These are phyloP conservation scores for Phyllostomus hastatus DNA, from an alignment of 2,113 vertebrate genomes.

Conservation along the genomic window DNA sequence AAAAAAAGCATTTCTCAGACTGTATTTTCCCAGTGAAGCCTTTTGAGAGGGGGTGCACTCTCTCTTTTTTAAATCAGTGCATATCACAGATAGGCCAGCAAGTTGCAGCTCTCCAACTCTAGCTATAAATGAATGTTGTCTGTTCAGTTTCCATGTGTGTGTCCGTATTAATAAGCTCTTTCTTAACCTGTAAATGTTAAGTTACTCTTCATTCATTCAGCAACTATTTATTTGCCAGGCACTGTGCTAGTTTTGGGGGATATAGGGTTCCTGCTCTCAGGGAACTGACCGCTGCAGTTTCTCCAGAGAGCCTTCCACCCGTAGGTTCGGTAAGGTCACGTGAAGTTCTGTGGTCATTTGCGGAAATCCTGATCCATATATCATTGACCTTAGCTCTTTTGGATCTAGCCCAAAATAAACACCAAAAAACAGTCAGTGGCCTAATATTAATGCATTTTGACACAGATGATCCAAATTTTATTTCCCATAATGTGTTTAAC, in stretches of 20 bases:
- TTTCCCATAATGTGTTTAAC: not conserved
- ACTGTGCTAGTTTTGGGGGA: not conserved
- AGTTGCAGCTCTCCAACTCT: not conserved
- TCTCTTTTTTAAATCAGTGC: not conserved
- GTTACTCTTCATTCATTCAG: not conserved
- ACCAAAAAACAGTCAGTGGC: not conserved
- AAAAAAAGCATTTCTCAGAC: not conserved
- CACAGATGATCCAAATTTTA: not conserved
- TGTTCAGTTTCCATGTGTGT: not conserved
- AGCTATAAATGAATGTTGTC: not conserved
- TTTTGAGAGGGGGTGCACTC: not conserved
- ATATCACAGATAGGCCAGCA: not conserved
- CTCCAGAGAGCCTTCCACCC: not conserved
- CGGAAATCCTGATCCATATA: not conserved
- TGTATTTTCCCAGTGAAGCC: not conserved
- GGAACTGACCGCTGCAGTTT: not conserved
- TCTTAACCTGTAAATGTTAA: not conserved
- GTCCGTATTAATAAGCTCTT: not conserved
- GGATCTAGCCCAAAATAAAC: not conserved
- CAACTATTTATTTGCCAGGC: not conserved
- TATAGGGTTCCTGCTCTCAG: not conserved
- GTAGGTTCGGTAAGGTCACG: not conserved
- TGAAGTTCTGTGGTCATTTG: not conserved
- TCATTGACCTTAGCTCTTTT: not conserved
- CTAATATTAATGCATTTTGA: slow-evolving; percentile 8